Conservation (phyloP, 2,113 vertebrate species). For the Microtus oregoni region DNA sequence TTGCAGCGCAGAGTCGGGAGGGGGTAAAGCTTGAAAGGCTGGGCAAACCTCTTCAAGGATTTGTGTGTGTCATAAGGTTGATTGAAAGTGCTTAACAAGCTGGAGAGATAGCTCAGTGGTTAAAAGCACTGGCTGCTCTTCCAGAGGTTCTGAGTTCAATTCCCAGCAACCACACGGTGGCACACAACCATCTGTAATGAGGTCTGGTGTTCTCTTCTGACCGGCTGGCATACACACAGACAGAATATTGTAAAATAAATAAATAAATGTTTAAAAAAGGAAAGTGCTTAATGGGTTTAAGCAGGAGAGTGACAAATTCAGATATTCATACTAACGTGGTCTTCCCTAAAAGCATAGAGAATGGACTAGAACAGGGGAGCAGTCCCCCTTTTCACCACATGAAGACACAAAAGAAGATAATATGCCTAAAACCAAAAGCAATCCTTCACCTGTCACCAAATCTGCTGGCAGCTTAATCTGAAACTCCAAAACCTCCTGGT, state of each 20-base stretch:
- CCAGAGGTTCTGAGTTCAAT: too few relatives aligned
- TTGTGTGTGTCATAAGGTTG: conserved; percentile 6
- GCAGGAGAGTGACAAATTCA: not conserved
- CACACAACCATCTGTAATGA: too few relatives aligned
- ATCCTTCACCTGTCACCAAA: not conserved
- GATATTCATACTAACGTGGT: not conserved
- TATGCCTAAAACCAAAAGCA: not conserved
- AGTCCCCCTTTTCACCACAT: not conserved
- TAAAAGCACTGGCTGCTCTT: too few relatives aligned
- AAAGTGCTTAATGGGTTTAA: not conserved
- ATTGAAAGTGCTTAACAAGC: not conserved
- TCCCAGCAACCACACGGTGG: too few relatives aligned
- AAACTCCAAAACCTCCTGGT: not conserved
- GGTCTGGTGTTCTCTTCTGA: too few relatives aligned
- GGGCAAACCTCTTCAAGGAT: too few relatives aligned
- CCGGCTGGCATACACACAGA: too few relatives aligned
- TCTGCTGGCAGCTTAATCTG: too few relatives aligned
- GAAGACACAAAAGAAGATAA: not conserved
- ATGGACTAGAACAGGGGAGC: not conserved
- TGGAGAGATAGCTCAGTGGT: not conserved
- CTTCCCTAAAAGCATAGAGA: not conserved
- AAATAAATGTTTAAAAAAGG: too few relatives aligned
- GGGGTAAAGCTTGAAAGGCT: not conserved
- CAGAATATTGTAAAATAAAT: too few relatives aligned
- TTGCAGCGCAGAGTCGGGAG: not conserved